phyloP scores from a whole-genome alignment of 1,140 invertebrate species.

The Stenopsyche tienmushanensis region DNA sequence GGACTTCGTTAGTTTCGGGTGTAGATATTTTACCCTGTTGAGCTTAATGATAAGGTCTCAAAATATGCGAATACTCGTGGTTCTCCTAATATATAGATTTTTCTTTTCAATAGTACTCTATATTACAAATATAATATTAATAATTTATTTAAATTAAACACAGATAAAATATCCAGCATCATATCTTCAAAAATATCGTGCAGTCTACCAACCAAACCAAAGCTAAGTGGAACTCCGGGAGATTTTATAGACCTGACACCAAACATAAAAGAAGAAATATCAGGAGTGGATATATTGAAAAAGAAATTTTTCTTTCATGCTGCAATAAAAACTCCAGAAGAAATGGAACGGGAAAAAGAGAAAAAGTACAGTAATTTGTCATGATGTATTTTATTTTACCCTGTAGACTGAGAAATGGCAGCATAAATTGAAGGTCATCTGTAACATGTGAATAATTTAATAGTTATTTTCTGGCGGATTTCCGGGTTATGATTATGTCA shows the following conservation, averaged over 20 bases:
- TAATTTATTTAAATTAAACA: neutral
- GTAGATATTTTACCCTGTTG: no score
- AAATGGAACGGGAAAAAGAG: slow-evolving; percentile 53
- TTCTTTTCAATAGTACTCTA: no score
- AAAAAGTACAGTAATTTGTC: slow-evolving; percentile 45
- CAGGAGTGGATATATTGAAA: slow-evolving; percentile 60
- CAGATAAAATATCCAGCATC: neutral
- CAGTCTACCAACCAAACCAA: slow-evolving; percentile 49
- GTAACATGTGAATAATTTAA: no score
- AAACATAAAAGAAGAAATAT: slow-evolving; percentile 44
- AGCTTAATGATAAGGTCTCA: no score
- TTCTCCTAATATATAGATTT: no score
- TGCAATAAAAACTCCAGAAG: slow-evolving; percentile 51
- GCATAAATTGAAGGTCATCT: no score
- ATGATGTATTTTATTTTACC: neutral
- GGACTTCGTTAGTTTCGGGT: no score
- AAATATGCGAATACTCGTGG: no score
- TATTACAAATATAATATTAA: neutral
- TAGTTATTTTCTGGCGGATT: no score
- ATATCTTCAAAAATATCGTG: slow-evolving; percentile 21
- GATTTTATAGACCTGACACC: slow-evolving; percentile 61
- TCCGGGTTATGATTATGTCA: no score
- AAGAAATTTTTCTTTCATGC: slow-evolving; percentile 64
- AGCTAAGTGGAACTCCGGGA: slow-evolving; percentile 58
- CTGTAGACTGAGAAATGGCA: no score